Conservation (phyloP, 2,797 vertebrate species). For the Nyctibius grandis region DNA sequence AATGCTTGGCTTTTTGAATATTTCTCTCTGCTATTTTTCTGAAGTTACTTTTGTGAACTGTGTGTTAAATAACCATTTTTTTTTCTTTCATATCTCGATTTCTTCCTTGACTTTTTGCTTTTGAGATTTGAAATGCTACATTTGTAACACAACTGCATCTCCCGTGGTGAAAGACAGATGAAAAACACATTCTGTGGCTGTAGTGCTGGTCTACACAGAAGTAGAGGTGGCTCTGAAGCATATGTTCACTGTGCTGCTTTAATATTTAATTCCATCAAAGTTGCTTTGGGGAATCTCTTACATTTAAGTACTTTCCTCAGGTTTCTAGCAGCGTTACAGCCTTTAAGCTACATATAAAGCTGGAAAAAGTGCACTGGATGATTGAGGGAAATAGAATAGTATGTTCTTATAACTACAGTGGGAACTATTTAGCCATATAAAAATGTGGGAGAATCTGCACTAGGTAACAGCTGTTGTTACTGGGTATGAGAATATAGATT, state of each 20-base stretch:
- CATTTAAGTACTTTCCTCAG: not conserved
- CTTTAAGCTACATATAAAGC: not conserved
- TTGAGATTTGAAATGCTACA: not conserved
- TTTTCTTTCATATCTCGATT: not conserved
- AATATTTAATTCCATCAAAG: not conserved
- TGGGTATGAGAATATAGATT: not conserved
- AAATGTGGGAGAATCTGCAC: not conserved
- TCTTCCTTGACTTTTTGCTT: not conserved
- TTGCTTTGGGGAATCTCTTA: not conserved
- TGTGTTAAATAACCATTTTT: not conserved
- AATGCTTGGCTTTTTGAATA: not conserved
- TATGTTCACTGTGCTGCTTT: not conserved
- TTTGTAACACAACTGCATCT: not conserved
- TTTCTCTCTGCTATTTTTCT: not conserved
- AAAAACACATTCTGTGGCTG: not conserved
- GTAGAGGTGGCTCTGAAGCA: not conserved
- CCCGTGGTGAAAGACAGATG: not conserved
- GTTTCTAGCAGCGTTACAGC: not conserved
- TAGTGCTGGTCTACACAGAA: not conserved
- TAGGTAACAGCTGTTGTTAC: not conserved
- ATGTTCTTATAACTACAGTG: not conserved
- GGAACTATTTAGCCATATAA: not conserved
- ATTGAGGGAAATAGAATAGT: not conserved
- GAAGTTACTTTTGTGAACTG: not conserved
- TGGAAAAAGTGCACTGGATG: not conserved